phyloP scores from a whole-genome alignment of 2,888 invertebrate genomes.

The Perithous albicinctus region DNA sequence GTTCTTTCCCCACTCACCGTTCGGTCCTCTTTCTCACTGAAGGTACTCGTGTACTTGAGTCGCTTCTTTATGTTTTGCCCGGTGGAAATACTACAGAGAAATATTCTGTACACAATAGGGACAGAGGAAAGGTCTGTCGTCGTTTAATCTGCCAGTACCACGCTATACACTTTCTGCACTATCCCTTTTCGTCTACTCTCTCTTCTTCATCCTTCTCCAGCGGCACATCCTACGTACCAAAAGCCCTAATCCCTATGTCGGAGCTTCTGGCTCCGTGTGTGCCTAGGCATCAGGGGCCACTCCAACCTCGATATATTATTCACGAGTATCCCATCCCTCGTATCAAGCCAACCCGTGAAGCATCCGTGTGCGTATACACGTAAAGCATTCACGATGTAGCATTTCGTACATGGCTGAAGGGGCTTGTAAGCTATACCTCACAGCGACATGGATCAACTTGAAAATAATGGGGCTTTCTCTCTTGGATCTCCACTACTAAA shows the following conservation, averaged over 20 bases:
- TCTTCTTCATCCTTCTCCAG: constrained; percentile 9
- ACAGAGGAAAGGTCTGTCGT: constrained; percentile 41
- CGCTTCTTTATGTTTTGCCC: constrained; percentile 4
- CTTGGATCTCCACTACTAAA: background rate
- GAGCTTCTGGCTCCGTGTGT: constrained; percentile 45
- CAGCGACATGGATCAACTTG: constrained; percentile 37
- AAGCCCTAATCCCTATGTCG: constrained; percentile 53
- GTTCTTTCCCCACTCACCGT: background rate
- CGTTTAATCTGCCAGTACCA: constrained; percentile 61
- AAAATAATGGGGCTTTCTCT: constrained; percentile 15
- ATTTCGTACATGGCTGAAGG: constrained; percentile 28
- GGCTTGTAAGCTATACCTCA: constrained; percentile 30
- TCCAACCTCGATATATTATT: constrained; percentile 62
- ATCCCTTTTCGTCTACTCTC: background rate
- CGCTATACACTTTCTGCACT: constrained; percentile 36
- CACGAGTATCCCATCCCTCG: constrained; percentile 49
- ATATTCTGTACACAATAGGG: constrained; percentile 25
- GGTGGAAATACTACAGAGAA: constrained; percentile 13
- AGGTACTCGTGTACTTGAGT: constrained; percentile 3
- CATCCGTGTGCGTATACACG: constrained; percentile 9
- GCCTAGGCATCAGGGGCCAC: constrained; percentile 53
- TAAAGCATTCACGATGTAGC: constrained; percentile 52
- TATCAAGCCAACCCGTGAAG: constrained; percentile 6
- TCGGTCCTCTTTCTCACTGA: background rate
- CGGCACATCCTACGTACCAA: no score